Evolutionary conservation across 2,113 vertebrate genomes (phyloP).

Genomic region (Dromiciops gliroides): DNA sequence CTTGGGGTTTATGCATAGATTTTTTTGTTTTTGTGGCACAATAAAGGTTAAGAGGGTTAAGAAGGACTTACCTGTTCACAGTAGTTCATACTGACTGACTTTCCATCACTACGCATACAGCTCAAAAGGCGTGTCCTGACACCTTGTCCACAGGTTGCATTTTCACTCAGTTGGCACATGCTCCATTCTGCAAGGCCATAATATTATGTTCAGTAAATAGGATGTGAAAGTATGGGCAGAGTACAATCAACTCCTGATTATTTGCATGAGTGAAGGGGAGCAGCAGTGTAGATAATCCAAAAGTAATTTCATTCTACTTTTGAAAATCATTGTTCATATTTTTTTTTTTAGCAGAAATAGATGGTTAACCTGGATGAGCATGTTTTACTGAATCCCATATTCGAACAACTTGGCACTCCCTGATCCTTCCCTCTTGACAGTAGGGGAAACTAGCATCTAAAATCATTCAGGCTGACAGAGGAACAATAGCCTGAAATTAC

Average conservation of each 20-base stretch:
- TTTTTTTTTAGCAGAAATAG: neutral
- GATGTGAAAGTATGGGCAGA: constrained; percentile 22
- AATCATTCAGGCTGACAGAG: neutral
- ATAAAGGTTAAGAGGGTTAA: no score
- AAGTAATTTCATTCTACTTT: neutral
- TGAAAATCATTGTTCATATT: neutral
- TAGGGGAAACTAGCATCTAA: neutral
- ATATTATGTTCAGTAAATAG: constrained; percentile 35
- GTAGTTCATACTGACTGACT: constrained; percentile 80
- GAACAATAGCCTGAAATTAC: constrained; percentile 6
- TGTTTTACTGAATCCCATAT: constrained; percentile 3
- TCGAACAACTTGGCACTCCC: neutral
- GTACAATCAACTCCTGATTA: neutral
- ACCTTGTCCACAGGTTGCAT: constrained; percentile 91
- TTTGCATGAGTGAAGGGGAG: neutral
- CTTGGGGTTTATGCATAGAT: no score
- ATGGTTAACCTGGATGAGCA: neutral
- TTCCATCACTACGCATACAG: constrained; percentile 92
- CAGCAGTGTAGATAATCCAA: neutral
- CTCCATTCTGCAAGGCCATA: constrained; percentile 91
- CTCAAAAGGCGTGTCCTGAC: constrained; percentile 88
- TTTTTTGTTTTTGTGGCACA: no score
- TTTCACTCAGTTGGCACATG: constrained; percentile 92
- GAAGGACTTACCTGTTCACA: constrained; percentile 90
- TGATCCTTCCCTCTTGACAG: neutral